A percentile compares a stretch with the other conserved stretches of the same genome.
These are phyloP conservation scores for Polyommatus icarus DNA, from an alignment of 2,888 invertebrate species.

Conservation along the genomic window DNA sequence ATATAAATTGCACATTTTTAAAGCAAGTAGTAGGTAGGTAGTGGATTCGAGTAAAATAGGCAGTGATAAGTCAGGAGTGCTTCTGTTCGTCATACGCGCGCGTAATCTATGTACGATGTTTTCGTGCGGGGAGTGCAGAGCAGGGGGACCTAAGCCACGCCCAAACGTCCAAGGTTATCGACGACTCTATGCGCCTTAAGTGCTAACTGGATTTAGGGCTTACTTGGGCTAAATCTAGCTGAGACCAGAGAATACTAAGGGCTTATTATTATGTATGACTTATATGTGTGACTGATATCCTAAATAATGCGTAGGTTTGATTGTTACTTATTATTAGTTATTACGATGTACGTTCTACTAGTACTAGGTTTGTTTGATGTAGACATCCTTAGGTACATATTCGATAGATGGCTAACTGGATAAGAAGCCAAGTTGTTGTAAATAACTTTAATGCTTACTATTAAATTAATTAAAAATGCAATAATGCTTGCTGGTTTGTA, in stretches of 20 bases:
- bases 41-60: no score
- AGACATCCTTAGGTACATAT: neutral
- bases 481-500: neutral
- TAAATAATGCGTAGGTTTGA: no score
- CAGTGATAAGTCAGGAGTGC: no score
- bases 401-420: neutral
- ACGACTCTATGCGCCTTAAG: no score
- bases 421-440: neutral
- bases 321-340: neutral
- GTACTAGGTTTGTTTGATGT: neutral
- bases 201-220: slow-evolving; percentile 46
- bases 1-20: no score
- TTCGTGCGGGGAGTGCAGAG: no score
- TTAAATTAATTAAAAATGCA: neutral
- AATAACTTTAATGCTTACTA: neutral
- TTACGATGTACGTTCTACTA: neutral
- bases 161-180: no score
- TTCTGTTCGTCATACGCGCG: no score
- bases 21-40: no score
- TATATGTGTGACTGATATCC: neutral
- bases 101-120: no score
- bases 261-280: neutral
- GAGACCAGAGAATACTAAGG: neutral
- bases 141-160: no score
- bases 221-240: slow-evolving; percentile 24